Conservation (phyloP, 2,797 vertebrate genomes). For the Cheracebus regulus region DNA sequence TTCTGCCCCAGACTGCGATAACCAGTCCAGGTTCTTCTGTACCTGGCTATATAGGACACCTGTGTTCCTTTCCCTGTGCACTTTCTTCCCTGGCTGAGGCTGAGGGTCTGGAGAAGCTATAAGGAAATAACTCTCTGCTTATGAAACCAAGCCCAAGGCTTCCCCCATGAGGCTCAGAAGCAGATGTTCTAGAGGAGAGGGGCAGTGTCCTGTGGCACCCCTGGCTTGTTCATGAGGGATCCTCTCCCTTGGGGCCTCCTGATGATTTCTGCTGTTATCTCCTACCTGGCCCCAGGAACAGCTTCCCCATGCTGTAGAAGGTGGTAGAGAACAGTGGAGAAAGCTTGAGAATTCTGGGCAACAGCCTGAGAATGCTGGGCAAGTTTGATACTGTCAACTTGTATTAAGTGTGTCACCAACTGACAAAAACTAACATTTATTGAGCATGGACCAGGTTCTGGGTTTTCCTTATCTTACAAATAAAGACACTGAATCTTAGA, state of each 20-base stretch:
- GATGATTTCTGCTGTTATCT: not conserved
- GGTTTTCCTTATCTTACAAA: not conserved
- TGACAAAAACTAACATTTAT: not conserved
- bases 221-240: not conserved
- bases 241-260: not conserved
- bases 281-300: not conserved
- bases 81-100: not conserved
- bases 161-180: not conserved
- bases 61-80: not conserved
- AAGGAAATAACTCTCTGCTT: not conserved
- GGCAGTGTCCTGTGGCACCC: not conserved
- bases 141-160: not conserved
- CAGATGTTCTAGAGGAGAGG: not conserved
- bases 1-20: not conserved
- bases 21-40: not conserved
- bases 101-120: not conserved
- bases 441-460: not conserved
- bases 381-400: not conserved
- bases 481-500: not conserved
- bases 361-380: not conserved
- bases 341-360: not conserved
- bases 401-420: not conserved
- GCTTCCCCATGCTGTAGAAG: not conserved
- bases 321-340: not conserved
- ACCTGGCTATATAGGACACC: too few species aligned